Base-by-base conservation (phyloP, 2,797 vertebrate species). In the Aratinga solstitialis region DNA sequence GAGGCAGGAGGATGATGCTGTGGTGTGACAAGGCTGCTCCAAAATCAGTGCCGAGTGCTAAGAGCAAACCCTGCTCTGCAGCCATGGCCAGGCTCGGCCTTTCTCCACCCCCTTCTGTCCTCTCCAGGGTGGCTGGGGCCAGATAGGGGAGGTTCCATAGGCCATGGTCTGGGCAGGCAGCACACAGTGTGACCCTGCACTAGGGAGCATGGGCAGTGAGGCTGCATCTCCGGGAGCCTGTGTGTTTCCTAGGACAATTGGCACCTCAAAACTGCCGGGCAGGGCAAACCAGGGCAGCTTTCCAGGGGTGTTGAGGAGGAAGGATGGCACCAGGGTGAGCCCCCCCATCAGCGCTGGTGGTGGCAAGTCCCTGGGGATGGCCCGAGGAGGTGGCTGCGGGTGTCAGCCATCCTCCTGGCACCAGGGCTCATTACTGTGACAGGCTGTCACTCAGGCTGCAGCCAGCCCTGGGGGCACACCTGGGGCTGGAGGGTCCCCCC, bases 361-460 rank as follows among this genome's bases (percentile, higher is more conserved):
- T 59, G n/a, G 14, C 5, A 2, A 45, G 83, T 26, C 86, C 69
- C 9, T n/a, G 4, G 71, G 86, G 80, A 10, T n/a, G 69, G 66
- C 92, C 92, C 1, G 7, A 30, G 93, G 92, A 67, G 30, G 68
- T 5, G 40, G 61, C 83, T 3, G 4, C 3, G 0, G 47, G 43
- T 80, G 56, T 63, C 85, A 96, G 63, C 22, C 82, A 50, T 30
- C 8, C 19, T 0, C 13, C 78, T 3, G 20, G 21, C 51, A 45
- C 10, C 6, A 2, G 18, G 54, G 59, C 87, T 95, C 87, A 83
- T 94, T 96, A 95, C 2, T 2, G 2, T 0, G 53, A 42, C 74
- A 61, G 54, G 67, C 84, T 94, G 91, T 91, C 94, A 94, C 63
- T 95, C 74, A 79, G 71, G 87, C 75, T 91, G 82, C 84, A 91